Evolutionary conservation across 1,140 invertebrate genomes (phyloP).

Genomic region (Coenobita brevimanus): DNA sequence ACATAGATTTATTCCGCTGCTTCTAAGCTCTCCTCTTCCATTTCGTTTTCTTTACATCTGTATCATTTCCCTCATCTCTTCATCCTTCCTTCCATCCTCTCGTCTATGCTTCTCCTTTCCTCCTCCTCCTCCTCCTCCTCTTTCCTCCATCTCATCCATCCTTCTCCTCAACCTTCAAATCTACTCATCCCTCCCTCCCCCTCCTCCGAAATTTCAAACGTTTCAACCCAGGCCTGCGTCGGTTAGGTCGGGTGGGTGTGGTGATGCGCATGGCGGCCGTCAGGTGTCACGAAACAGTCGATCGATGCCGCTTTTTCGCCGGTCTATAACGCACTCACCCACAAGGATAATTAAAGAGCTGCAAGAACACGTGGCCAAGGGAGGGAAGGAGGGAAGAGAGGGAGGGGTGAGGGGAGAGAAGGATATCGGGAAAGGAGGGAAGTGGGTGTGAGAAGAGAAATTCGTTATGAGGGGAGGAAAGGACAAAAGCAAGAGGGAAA

Average conservation of each 20-base stretch:
- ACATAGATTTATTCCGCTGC: too few relatives aligned
- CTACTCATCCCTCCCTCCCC: constrained; percentile 2
- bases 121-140: too few relatives aligned
- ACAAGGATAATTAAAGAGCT: constrained; percentile 54
- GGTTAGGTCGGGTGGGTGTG: constrained; percentile 2
- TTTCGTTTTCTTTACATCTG: too few relatives aligned
- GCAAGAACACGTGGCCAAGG: constrained; percentile 31
- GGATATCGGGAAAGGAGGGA: too few relatives aligned
- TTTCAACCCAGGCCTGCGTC: constrained; percentile 19
- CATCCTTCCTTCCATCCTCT: too few relatives aligned
- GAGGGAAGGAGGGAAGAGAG: neutral
- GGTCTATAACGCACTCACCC: constrained; percentile 42
- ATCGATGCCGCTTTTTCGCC: constrained; percentile 48
- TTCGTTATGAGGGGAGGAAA: too few relatives aligned
- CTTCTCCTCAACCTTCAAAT: neutral
- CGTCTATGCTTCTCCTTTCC: too few relatives aligned
- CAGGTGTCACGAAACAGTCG: constrained; percentile 45
- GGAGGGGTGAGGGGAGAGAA: neutral
- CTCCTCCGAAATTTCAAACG: constrained; percentile 31
- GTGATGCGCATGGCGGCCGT: constrained; percentile 50
- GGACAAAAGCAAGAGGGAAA: too few relatives aligned
- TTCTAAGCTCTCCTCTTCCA: too few relatives aligned
- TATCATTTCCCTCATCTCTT: too few relatives aligned
- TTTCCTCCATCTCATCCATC: too few relatives aligned
- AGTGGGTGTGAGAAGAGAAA: too few relatives aligned